Conservation (phyloP, 2,797 vertebrate genomes). For the Phaenicophaeus curvirostris region DNA sequence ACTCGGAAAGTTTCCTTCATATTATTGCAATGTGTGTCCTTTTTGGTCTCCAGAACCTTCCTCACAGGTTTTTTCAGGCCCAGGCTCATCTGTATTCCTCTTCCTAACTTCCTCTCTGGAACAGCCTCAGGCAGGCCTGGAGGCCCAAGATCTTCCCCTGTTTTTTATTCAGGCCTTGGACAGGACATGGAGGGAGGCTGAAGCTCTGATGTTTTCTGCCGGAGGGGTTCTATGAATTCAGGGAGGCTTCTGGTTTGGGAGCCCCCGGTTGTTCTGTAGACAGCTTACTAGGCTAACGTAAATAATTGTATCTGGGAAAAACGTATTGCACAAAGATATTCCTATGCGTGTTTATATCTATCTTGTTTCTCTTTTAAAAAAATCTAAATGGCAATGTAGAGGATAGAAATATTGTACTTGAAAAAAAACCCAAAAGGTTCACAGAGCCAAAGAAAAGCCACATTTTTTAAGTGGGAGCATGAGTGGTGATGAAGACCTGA, state of each 20-base stretch:
- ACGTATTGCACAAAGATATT: background rate
- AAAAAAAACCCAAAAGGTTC: background rate
- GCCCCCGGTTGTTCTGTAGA: background rate
- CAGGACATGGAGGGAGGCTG: background rate
- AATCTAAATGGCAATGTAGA: background rate
- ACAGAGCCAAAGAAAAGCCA: background rate
- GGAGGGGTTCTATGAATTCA: background rate
- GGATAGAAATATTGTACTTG: background rate
- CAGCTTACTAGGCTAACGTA: background rate
- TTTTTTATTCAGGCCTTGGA: background rate
- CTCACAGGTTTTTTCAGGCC: background rate
- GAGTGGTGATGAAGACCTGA: too few relatives aligned
- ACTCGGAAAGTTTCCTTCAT: background rate
- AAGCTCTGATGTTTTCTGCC: background rate
- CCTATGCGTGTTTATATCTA: rapidly evolving
- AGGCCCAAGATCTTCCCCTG: background rate
- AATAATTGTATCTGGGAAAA: background rate
- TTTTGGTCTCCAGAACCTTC: background rate
- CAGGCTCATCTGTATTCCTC: background rate
- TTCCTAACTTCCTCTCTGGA: background rate
- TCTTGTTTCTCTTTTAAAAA: background rate
- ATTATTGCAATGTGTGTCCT: background rate
- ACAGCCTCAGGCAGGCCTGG: background rate
- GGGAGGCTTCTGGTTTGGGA: background rate
- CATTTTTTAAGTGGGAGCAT: background rate